Evolutionary conservation across 1,140 invertebrate species (phyloP).

Genomic region (Lepeophtheirus salmonis): DNA sequence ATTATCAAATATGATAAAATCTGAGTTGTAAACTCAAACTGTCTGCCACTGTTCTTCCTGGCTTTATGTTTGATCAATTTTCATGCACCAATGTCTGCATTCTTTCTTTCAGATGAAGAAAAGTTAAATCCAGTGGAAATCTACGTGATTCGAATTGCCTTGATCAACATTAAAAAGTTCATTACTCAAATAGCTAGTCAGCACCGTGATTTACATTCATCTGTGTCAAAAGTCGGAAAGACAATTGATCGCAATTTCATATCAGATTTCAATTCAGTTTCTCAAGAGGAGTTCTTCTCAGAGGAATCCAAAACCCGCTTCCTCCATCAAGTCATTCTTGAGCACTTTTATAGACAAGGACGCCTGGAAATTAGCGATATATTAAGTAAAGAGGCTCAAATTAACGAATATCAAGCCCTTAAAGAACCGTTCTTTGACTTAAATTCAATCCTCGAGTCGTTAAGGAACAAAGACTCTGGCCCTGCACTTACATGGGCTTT

Average conservation of each 20-base stretch:
- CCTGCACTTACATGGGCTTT: constrained; percentile 63
- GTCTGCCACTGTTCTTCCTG: no score
- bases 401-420: constrained; percentile 43
- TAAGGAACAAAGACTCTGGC: constrained; percentile 52
- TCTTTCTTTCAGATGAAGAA: background rate
- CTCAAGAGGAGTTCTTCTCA: constrained; percentile 63
- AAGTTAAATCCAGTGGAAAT: background rate
- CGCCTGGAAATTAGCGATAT: constrained; percentile 66
- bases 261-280: constrained; percentile 69
- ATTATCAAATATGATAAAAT: no score
- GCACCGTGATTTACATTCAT: constrained; percentile 55
- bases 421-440: constrained; percentile 67
- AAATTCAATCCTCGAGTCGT: constrained; percentile 58
- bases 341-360: constrained; percentile 86
- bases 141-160: background rate
- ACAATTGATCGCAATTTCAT: constrained; percentile 81
- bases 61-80: no score
- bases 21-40: no score
- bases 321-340: constrained; percentile 84
- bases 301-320: constrained; percentile 32
- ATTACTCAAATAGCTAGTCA: constrained; percentile 42
- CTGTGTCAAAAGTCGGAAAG: constrained; percentile 90
- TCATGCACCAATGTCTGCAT: no score
- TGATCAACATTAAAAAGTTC: constrained; percentile 11
- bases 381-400: constrained; percentile 42